Percentiles rank a stretch among this genome's conserved stretches.
Evolutionary conservation across 2,113 vertebrate species (phyloP).

Genomic region (Vimba vimba): DNA sequence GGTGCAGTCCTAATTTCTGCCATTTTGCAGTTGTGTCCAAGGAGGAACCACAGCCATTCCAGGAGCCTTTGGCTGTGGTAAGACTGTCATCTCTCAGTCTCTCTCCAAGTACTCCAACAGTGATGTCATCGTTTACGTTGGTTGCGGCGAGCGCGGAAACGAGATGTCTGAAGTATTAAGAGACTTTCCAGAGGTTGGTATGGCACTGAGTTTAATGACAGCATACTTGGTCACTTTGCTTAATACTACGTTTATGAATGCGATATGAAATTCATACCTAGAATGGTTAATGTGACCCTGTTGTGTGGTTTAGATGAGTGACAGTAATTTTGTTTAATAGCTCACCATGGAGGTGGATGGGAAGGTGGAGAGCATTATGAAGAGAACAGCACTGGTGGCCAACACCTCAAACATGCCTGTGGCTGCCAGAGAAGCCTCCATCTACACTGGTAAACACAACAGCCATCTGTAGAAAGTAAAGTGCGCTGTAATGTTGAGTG

Average conservation of each 20-base stretch:
- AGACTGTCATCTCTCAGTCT: slow-evolving; percentile 98
- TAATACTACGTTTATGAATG: background rate
- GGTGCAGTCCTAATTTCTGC: background rate
- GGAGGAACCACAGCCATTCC: slow-evolving; percentile 97
- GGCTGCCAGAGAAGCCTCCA: slow-evolving; percentile 95
- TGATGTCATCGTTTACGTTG: slow-evolving; percentile 96
- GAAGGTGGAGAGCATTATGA: slow-evolving; percentile 97
- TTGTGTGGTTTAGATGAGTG: slow-evolving; percentile 33
- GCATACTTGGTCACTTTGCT: background rate
- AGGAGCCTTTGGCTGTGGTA: slow-evolving; percentile 97
- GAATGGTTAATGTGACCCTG: background rate
- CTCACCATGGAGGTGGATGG: slow-evolving; percentile 96
- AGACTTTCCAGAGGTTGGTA: slow-evolving; percentile 94
- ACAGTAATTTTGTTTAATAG: slow-evolving; percentile 68
- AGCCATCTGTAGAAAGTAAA: background rate
- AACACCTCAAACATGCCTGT: slow-evolving; percentile 99
- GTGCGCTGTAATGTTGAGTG: background rate
- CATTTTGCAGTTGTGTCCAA: slow-evolving; percentile 86
- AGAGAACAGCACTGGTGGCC: slow-evolving; percentile 93
- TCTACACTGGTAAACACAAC: slow-evolving; percentile 88
- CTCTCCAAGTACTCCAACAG: slow-evolving; percentile 98
- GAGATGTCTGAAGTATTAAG: slow-evolving; percentile 99
- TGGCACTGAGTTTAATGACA: background rate
- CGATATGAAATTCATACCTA: background rate
- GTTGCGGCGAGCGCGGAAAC: slow-evolving; percentile 96